Conservation (phyloP, 2,113 vertebrate species). For the Fregetta grallaria region DNA sequence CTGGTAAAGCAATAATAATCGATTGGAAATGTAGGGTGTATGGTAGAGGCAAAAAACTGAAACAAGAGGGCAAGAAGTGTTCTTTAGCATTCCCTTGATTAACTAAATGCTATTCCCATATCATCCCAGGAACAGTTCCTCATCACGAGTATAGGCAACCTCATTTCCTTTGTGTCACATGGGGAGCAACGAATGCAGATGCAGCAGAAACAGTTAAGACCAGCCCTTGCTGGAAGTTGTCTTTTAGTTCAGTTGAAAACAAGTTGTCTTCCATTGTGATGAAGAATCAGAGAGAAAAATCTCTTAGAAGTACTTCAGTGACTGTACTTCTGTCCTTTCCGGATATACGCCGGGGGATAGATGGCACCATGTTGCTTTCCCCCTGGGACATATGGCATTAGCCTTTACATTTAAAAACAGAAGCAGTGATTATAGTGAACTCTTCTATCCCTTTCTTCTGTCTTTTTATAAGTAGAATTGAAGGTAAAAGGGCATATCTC, state of each 20-base stretch:
- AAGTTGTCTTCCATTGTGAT: neutral
- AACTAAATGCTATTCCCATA: neutral
- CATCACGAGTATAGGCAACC: fast-evolving
- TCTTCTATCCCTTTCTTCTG: neutral
- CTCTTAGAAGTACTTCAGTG: neutral
- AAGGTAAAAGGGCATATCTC: neutral
- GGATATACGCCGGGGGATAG: neutral
- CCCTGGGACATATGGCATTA: neutral
- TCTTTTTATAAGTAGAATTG: neutral
- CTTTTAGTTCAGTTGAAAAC: neutral
- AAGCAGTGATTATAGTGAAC: neutral
- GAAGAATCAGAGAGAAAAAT: neutral
- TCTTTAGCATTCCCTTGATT: neutral
- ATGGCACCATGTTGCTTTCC: neutral
- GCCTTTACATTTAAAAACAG: neutral
- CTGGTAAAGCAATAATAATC: neutral
- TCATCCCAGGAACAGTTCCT: neutral
- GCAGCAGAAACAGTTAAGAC: neutral
- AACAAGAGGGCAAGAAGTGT: neutral
- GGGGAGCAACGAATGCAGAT: neutral
- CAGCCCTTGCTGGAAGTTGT: neutral
- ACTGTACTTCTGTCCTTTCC: neutral
- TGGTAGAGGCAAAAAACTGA: neutral
- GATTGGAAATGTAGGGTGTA: neutral
- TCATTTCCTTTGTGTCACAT: neutral